Conservation (phyloP, 2,888 invertebrate genomes). For the Suillia variegata region DNA sequence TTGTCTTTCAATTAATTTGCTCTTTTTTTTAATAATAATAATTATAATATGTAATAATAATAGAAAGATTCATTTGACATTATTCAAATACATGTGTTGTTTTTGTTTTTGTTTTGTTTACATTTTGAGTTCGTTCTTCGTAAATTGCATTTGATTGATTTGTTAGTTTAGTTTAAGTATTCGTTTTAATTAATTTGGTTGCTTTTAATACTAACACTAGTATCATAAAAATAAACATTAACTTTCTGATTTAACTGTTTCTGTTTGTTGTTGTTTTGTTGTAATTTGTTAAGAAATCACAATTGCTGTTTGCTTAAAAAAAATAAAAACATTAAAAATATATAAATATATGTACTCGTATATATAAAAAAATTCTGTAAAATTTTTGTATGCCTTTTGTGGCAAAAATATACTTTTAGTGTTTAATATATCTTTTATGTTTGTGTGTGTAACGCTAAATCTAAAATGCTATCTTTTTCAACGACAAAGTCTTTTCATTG, state of each 20-base stretch:
- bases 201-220: not conserved
- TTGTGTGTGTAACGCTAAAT: not conserved
- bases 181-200: slow-evolving; percentile 1
- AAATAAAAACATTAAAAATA: not conserved
- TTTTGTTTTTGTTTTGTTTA: not conserved
- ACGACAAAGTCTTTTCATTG: not conserved
- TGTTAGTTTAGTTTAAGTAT: not conserved
- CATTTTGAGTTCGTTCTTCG: not conserved
- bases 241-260: no score
- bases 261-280: slow-evolving; percentile 28
- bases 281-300: not conserved
- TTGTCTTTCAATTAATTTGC: not conserved
- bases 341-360: not conserved
- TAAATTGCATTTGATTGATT: not conserved
- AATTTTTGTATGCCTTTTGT: not conserved
- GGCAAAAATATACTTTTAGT: slow-evolving; percentile 3
- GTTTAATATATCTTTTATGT: no score
- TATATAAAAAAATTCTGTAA: not conserved
- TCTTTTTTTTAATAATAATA: not conserved
- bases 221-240: not conserved
- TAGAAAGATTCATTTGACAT: not conserved
- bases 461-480: not conserved
- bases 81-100: not conserved
- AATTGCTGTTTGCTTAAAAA: slow-evolving; percentile 1
- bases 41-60: slow-evolving; percentile 5